These are phyloP conservation scores for Coturnix japonica DNA, from an alignment of 2,113 vertebrate genomes.

Conservation along the genomic window DNA sequence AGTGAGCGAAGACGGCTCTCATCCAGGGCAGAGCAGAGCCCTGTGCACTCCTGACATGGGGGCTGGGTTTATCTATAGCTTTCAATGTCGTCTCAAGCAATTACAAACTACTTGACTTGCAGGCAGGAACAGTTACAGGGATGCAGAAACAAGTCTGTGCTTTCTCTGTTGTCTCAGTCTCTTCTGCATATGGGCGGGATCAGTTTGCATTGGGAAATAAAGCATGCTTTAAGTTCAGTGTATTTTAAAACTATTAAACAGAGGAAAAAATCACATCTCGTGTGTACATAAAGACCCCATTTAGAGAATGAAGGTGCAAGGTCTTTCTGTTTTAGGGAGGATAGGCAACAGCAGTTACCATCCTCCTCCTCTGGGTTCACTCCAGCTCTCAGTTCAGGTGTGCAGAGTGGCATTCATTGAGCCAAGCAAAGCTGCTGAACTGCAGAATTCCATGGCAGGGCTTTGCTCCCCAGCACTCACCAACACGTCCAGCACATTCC, in stretches of 20 bases:
- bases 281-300: accelerated
- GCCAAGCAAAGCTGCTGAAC: neutral
- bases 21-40: neutral
- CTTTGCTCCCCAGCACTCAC: neutral
- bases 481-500: accelerated
- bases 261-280: neutral
- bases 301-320: neutral
- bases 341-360: neutral
- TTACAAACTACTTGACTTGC: neutral
- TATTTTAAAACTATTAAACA: neutral
- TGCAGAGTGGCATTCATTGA: neutral
- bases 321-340: neutral
- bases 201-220: neutral
- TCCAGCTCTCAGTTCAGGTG: neutral
- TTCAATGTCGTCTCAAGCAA: neutral
- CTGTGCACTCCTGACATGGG: neutral
- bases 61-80: neutral
- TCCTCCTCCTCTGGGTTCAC: neutral
- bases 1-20: neutral
- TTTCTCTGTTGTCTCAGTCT: neutral
- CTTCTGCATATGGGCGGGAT: neutral
- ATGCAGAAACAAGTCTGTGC: neutral
- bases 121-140: neutral
- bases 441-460: accelerated
- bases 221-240: neutral